Evolutionary conservation across 2,797 vertebrate species (phyloP), one percentile per base, ranked within the genome.

Genomic region (Dallia pectoralis): DNA sequence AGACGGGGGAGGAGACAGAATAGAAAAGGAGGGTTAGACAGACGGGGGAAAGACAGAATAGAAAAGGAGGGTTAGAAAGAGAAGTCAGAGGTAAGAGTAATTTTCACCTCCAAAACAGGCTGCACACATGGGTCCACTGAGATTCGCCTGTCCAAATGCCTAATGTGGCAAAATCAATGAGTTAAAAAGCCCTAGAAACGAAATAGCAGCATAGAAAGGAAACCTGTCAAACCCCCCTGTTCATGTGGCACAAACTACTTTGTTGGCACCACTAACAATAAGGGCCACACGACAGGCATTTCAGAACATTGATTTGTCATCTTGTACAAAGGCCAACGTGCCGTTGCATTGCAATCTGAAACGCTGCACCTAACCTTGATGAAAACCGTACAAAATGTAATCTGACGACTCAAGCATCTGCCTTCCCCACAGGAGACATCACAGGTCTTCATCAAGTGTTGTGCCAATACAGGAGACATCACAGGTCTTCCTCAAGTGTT

Each of bases 271-370:
- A 75, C 65, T 47, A 48, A 51, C 29, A 56, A 69, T 9, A 61
- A 69, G 56, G 72, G 67, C 33, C 65, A 70, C 33, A 53, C 48
- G 73, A 72, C 66, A 75, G 68, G 70, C 65, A 22, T 49, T 61
- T 70, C 56, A 70, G 22, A 40, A 25, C 11, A 30, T 14, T 49
- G 59, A 75, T 75, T 66, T 51, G 65, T 79, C 59, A 64, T 7
- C 62, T 19, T 36, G n/a, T 47, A 65, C 33, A 64, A 12, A n/a
- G 40, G 56, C 12, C 25, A 72, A 63, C 75, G 62, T 14, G 3
- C 25, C 8, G 36, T n/a, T 48, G 66, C 32, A n/a, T 72, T 67
- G 33, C 51, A 68, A 72, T 47, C 40, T 44, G 47, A 72, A 40
- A 63, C 51, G 22, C 53, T 36, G 11, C 15, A 22, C 29, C 69